Conservation (phyloP, 2,888 invertebrate genomes). For the Cerceris ruficornis region DNA sequence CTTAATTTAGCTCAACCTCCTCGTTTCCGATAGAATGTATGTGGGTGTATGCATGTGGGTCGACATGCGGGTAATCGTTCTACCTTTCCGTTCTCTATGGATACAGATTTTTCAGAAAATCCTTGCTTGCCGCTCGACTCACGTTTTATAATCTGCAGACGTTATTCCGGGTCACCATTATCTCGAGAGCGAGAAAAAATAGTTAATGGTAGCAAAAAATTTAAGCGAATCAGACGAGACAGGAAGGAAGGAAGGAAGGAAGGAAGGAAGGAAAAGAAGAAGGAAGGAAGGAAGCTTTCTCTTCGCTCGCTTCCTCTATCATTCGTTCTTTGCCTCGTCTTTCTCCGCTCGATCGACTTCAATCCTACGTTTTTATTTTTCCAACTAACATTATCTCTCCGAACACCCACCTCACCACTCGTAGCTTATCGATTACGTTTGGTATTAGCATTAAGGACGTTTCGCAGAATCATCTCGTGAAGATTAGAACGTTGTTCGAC, state of each 20-base stretch:
- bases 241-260: constrained; percentile 32
- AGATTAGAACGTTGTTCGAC: not conserved
- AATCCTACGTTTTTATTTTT: constrained; percentile 1
- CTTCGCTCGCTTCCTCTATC: constrained; percentile 9
- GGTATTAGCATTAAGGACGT: not conserved
- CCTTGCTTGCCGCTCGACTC: constrained; percentile 23
- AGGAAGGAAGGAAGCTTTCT: constrained; percentile 28
- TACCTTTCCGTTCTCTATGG: constrained; percentile 34
- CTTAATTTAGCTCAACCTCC: constrained; percentile 56
- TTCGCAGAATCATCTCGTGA: not conserved
- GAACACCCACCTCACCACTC: constrained; percentile 12
- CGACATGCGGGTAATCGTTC: constrained; percentile 59
- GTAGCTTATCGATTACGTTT: not conserved
- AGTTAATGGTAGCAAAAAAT: constrained; percentile 51
- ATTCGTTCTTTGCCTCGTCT: constrained; percentile 7
- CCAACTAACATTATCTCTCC: constrained; percentile 19
- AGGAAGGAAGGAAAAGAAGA: constrained; percentile 20
- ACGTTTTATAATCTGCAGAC: constrained; percentile 49
- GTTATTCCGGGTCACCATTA: constrained; percentile 37
- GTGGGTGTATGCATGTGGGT: constrained; percentile 26
- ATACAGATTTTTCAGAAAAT: constrained; percentile 57
- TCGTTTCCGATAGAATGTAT: constrained; percentile 25
- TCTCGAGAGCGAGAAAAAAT: constrained; percentile 43
- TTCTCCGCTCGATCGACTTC: constrained; percentile 26
- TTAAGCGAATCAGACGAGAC: constrained; percentile 25